Evolutionary conservation across 2,113 vertebrate genomes (phyloP).

Genomic region (Psephotus haematonotus): DNA sequence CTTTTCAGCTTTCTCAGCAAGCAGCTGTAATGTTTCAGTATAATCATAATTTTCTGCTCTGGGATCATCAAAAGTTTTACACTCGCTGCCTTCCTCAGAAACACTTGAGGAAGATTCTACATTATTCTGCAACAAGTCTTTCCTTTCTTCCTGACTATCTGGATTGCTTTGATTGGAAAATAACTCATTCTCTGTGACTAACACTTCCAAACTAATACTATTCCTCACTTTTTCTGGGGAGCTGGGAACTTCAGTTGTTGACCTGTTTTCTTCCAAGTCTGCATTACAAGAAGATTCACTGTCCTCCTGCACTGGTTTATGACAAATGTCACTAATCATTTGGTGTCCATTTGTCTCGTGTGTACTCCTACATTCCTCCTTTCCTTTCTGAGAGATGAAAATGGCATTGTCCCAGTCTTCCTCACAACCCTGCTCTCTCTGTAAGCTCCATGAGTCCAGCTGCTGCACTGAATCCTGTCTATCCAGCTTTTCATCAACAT

Average conservation of each 20-base stretch:
- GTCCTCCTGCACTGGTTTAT: constrained; percentile 43
- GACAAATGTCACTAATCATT: constrained; percentile 30
- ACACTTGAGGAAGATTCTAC: neutral
- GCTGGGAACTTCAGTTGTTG: neutral
- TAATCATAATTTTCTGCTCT: neutral
- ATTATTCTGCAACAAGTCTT: neutral
- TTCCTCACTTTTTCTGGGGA: constrained; percentile 3
- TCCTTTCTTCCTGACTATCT: neutral
- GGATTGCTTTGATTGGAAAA: neutral
- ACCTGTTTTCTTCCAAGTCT: constrained; percentile 12
- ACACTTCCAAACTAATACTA: neutral
- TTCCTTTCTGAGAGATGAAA: neutral
- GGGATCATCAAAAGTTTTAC: neutral
- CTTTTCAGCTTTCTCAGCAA: neutral
- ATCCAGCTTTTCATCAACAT: neutral
- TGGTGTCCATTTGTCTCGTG: constrained; percentile 27
- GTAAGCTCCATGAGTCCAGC: constrained; percentile 11
- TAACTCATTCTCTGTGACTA: neutral
- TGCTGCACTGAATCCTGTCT: constrained; percentile 48
- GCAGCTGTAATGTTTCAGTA: neutral
- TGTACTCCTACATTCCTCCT: neutral
- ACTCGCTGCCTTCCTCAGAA: constrained; percentile 32
- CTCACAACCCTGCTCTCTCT: constrained; percentile 14
- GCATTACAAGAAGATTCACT: neutral
- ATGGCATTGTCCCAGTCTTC: constrained; percentile 13